Percentiles rank a stretch among this genome's conserved stretches.
phyloP scores from a whole-genome alignment of 2,888 invertebrate genomes.

The Catocala sponsa region DNA sequence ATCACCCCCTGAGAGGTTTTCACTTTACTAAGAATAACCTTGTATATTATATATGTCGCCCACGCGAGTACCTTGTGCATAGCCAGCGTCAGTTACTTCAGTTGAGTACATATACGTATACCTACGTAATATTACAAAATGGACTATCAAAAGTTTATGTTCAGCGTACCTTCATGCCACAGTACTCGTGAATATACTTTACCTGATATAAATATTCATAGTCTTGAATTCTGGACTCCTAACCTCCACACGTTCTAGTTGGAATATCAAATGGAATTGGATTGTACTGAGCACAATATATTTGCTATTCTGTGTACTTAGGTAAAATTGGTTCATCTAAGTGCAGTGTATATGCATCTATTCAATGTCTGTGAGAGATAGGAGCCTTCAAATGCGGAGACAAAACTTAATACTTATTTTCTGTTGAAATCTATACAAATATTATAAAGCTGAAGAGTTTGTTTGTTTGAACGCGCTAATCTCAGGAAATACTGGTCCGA shows the following conservation, averaged over 20 bases:
- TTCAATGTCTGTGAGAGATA: background rate
- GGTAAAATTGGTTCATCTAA: constrained; percentile 24
- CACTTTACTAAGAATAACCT: no score
- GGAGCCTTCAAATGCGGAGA: background rate
- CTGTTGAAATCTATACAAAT: background rate
- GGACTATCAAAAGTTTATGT: constrained; percentile 44
- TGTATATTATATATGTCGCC: no score
- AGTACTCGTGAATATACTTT: constrained; percentile 32
- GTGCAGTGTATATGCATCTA: constrained; percentile 6
- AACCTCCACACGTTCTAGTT: constrained; percentile 42
- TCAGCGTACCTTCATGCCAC: constrained; percentile 34
- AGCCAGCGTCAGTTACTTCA: no score
- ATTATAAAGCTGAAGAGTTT: no score
- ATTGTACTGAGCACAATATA: constrained; percentile 43
- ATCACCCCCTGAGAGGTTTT: no score
- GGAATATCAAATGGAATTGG: constrained; percentile 50
- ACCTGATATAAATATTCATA: constrained; percentile 47
- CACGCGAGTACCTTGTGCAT: no score
- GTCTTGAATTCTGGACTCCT: constrained; percentile 46
- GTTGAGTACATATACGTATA: no score
- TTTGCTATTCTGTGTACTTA: constrained; percentile 31
- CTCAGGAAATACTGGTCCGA: no score
- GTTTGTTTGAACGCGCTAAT: no score
- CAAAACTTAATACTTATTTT: background rate
- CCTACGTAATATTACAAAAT: constrained; percentile 2